Evolutionary conservation across 2,113 vertebrate genomes (phyloP).

Genomic region (Menura novaehollandiae): DNA sequence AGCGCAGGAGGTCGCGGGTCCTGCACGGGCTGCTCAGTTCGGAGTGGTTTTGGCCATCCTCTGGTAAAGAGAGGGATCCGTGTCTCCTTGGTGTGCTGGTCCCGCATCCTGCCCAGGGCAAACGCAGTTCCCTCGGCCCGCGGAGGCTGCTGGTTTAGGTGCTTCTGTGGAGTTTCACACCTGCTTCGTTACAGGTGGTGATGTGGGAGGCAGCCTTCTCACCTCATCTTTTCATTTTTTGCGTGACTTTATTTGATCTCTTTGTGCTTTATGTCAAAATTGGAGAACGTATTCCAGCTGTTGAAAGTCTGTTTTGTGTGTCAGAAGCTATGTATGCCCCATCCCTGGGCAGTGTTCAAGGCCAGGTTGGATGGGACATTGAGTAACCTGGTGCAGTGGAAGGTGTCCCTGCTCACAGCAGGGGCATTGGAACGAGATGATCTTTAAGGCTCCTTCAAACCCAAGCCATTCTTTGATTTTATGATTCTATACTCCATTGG

Average conservation of each 20-base stretch:
- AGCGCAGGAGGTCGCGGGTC: not conserved
- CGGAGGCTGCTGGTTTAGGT: not conserved
- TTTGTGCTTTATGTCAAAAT: not conserved
- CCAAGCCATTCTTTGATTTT: not conserved
- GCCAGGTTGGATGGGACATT: not conserved
- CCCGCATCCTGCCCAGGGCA: not conserved
- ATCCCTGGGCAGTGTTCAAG: not conserved
- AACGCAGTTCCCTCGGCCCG: not conserved
- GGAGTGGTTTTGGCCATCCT: rapidly evolving
- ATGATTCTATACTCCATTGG: rapidly evolving
- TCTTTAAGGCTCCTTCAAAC: not conserved
- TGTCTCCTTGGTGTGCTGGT: not conserved
- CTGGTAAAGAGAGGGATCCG: rapidly evolving
- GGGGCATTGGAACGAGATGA: rapidly evolving
- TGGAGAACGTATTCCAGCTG: not conserved
- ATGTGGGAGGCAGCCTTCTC: not conserved
- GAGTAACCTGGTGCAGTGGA: not conserved
- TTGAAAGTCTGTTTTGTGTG: not conserved
- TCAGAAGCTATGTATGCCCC: not conserved
- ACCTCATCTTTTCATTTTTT: not conserved
- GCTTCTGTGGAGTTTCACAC: not conserved
- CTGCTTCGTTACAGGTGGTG: too few relatives aligned
- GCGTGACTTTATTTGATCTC: not conserved
- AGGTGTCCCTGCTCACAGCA: not conserved
- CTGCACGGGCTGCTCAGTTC: rapidly evolving